phyloP scores from a whole-genome alignment of 2,888 invertebrate species.

The Eilema sororculum region DNA sequence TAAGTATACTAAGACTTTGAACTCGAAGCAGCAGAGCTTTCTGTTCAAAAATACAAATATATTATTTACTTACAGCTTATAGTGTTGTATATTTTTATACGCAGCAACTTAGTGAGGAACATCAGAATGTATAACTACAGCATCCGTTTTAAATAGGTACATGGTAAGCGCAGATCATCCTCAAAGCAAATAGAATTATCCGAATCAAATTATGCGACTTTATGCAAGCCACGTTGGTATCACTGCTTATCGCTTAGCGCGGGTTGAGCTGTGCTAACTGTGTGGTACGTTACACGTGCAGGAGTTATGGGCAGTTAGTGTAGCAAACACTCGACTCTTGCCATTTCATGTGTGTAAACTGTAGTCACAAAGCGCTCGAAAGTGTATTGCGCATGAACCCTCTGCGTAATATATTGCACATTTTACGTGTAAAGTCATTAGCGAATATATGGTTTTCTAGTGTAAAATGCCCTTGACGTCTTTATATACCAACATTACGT shows the following conservation, averaged over 20 bases:
- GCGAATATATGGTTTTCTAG: background rate
- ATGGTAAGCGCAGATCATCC: too few species aligned
- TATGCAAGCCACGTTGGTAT: constrained; percentile 3
- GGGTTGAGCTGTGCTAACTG: background rate
- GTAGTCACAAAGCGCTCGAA: constrained; percentile 18
- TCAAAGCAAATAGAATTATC: constrained; percentile 4
- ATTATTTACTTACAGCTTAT: too few species aligned
- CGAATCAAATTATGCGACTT: constrained; percentile 10
- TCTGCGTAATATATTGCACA: background rate
- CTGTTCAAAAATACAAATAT: too few species aligned
- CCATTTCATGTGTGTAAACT: constrained; percentile 20
- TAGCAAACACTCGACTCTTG: constrained; percentile 22
- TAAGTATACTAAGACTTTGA: too few species aligned
- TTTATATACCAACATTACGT: background rate
- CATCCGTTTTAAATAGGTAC: too few species aligned
- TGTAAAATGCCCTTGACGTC: background rate
- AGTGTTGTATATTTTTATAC: too few species aligned
- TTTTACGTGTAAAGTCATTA: constrained; percentile 1
- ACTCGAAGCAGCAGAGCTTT: too few species aligned
- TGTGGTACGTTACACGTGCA: constrained; percentile 22
- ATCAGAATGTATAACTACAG: too few species aligned
- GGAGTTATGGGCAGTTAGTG: constrained; percentile 34
- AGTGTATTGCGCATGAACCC: background rate
- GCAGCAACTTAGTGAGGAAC: too few species aligned
- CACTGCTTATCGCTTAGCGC: constrained; percentile 15